These are phyloP conservation scores for Xylophagus ater DNA, from an alignment of 2,888 invertebrate genomes.

Conservation along the genomic window DNA sequence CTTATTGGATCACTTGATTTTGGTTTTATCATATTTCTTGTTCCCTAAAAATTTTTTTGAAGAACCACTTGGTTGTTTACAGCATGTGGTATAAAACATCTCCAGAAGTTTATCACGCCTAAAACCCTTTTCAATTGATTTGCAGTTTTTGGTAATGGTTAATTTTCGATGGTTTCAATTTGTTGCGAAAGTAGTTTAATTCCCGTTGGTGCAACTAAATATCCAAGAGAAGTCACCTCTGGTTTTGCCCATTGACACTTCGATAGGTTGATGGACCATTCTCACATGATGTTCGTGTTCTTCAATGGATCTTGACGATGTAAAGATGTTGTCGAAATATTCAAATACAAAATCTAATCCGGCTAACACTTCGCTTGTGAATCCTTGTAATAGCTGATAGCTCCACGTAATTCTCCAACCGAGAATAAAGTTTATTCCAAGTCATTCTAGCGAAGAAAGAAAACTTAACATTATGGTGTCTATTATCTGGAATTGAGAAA, in stretches of 20 bases:
- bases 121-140: conserved; percentile 23
- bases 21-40: conserved; percentile 9
- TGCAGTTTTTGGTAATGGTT: conserved; percentile 22
- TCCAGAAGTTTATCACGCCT: conserved; percentile 29
- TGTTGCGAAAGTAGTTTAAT: conserved; percentile 25
- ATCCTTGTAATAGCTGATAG: too few species aligned
- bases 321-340: too few species aligned
- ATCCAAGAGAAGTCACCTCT: background rate
- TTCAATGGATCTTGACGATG: too few species aligned
- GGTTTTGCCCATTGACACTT: conserved; percentile 13
- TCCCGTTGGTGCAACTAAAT: conserved; percentile 16
- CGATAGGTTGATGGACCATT: conserved; percentile 16
- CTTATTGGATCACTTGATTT: conserved; percentile 5
- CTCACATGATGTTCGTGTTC: too few species aligned
- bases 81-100: conserved; percentile 22
- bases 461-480: too few species aligned
- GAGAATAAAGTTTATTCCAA: too few species aligned
- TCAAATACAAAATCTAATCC: too few species aligned
- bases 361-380: too few species aligned
- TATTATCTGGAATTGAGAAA: too few species aligned
- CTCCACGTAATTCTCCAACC: too few species aligned
- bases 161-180: conserved; percentile 24
- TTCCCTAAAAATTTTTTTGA: conserved; percentile 5
- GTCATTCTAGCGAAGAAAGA: too few species aligned
- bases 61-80: conserved; percentile 8